phyloP scores from a whole-genome alignment of 2,888 invertebrate genomes.

The Mythimna lalbum region DNA sequence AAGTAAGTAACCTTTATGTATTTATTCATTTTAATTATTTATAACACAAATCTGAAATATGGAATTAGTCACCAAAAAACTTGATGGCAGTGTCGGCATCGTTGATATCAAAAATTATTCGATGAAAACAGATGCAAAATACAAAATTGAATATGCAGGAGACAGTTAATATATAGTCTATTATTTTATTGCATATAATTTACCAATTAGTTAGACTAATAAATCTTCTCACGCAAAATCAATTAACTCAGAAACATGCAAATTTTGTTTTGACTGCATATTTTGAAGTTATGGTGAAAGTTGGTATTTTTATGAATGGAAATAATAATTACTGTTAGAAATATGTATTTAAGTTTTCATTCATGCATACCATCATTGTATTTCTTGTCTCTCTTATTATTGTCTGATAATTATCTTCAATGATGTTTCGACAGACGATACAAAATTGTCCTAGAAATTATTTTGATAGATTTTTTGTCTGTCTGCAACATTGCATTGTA shows the following conservation, averaged over 20 bases:
- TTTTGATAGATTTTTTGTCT: constrained; percentile 26
- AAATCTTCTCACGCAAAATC: constrained; percentile 42
- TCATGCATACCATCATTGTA: constrained; percentile 12
- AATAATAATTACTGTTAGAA: constrained; percentile 7
- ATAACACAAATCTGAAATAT: not conserved
- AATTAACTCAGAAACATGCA: constrained; percentile 34
- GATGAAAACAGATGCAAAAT: not conserved
- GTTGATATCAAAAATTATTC: constrained; percentile 1
- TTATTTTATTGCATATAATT: constrained; percentile 33
- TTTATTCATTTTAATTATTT: not conserved
- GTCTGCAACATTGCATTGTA: constrained; percentile 24
- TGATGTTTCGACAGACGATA: not conserved
- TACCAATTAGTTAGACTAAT: constrained; percentile 41
- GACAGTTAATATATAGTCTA: constrained; percentile 12
- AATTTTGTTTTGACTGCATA: constrained; percentile 26
- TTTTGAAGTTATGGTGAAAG: constrained; percentile 38
- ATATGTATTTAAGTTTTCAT: constrained; percentile 11
- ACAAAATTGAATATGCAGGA: constrained; percentile 19
- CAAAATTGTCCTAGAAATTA: constrained; percentile 4
- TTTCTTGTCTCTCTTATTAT: not conserved
- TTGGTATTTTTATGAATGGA: constrained; percentile 26
- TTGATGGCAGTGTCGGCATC: not conserved
- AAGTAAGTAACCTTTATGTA: not conserved
- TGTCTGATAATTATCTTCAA: constrained; percentile 15
- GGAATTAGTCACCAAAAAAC: not conserved